phyloP scores from a whole-genome alignment of 2,113 vertebrate species.

The Corydoras maculifer region DNA sequence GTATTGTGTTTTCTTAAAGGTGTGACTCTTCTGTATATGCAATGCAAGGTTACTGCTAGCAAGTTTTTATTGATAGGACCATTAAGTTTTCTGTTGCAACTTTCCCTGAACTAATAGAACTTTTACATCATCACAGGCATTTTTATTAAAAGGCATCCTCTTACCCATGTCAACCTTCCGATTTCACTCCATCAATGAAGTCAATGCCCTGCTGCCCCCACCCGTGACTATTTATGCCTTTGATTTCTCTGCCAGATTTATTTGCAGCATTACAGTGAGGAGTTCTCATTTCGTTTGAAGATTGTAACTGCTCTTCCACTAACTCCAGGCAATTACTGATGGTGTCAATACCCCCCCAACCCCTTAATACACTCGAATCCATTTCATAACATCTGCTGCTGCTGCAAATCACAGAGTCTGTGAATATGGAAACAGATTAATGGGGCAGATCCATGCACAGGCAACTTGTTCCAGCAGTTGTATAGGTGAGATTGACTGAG shows the following conservation, averaged over 20 bases:
- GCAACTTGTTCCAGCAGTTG: neutral
- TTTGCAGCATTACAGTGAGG: conserved; percentile 29
- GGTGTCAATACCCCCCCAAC: neutral
- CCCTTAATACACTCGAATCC: conserved; percentile 35
- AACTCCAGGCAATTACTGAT: conserved; percentile 28
- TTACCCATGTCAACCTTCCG: conserved; percentile 4
- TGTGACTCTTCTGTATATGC: neutral
- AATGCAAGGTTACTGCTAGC: neutral
- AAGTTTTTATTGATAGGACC: conserved; percentile 8
- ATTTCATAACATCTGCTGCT: conserved; percentile 39
- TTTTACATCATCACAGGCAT: neutral
- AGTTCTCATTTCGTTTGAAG: conserved; percentile 20
- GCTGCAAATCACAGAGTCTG: conserved; percentile 39
- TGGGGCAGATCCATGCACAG: conserved; percentile 19
- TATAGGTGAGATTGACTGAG: conserved; percentile 8
- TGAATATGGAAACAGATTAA: conserved; percentile 37
- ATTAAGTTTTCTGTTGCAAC: conserved; percentile 1
- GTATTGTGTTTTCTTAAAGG: neutral
- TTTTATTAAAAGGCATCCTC: conserved; percentile 13
- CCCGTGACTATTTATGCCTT: conserved; percentile 31
- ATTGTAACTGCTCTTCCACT: conserved; percentile 27
- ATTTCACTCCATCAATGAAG: conserved; percentile 19
- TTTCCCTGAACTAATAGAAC: neutral
- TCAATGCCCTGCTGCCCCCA: neutral
- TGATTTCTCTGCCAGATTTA: conserved; percentile 40